Evolutionary conservation across 2,113 vertebrate genomes (phyloP), one percentile per base, ranked within the genome.

Genomic region (Kryptolebias marmoratus): DNA sequence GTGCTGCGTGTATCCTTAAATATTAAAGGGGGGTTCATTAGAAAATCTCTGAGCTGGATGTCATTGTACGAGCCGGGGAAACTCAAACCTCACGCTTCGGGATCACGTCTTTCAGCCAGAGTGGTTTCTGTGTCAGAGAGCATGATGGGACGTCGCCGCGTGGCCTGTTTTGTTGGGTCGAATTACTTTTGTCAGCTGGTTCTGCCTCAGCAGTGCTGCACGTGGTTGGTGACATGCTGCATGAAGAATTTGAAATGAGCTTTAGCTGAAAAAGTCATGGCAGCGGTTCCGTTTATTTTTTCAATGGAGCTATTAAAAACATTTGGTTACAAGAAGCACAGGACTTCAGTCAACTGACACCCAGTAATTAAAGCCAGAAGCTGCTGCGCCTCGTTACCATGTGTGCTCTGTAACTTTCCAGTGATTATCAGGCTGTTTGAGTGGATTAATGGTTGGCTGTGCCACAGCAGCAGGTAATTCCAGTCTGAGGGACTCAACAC

Each of bases 1-100:
- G 77, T 55, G n/a, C 87, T 53, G 61, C 84, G 89, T 86, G 67
- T 32, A 27, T 55, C 53, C 65, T 83, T 87, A 86, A 92, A 94
- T 92, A 89, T 91, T 91, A 84, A 83, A 86, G 64, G 42, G 70
- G 47, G 66, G 42, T 82, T 89, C 82, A 89, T 91, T 85, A 89
- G 78, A 83, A 75, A 83, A 86, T 87, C 79, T 80, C 54, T 71
- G 69, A 79, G 72, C 77, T 79, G 77, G 52, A 73, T 87, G 86
- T 83, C 83, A 73, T 81, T 75, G 80, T 74, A 64, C 80, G 76
- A 81, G 80, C 73, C 32, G 66, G 32, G 36, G 88, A 89, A 90
- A 93, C 72, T 67, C 64, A 74, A 91, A 77, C 70, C 81, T 47
- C 50, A 47, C 5, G 56, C 72, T 70, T 27, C 1, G 58, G 64